Evolutionary conservation across 2,888 invertebrate species (phyloP).

Genomic region (Drosophila leonis): DNA sequence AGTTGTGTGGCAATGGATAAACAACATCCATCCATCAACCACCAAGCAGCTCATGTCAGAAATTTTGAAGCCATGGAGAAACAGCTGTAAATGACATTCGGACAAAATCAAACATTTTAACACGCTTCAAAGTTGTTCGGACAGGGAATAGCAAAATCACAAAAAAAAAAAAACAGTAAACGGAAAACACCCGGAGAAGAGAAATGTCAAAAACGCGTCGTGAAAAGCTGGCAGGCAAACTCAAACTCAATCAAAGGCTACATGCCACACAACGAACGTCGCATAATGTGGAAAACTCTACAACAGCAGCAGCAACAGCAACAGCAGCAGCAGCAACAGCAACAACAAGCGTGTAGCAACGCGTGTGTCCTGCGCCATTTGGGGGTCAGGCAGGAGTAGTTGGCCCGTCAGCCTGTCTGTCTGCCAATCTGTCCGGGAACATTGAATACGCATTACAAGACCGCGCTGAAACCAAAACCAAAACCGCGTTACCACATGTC

Average conservation of each 20-base stretch:
- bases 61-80: conserved; percentile 37
- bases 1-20: conserved; percentile 14
- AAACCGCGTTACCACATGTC: conserved; percentile 82
- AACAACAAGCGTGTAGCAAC: conserved; percentile 45
- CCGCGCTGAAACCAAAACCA: conserved; percentile 73
- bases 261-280: conserved; percentile 57
- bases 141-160: conserved; percentile 42
- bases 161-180: conserved; percentile 4
- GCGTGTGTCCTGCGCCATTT: conserved; percentile 74
- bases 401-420: conserved; percentile 41
- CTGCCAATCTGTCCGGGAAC: conserved; percentile 69
- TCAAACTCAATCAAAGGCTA: conserved; percentile 72
- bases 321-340: conserved; percentile 33
- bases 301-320: conserved; percentile 43
- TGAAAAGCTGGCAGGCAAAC: conserved; percentile 69
- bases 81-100: conserved; percentile 80
- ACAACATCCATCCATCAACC: conserved; percentile 61
- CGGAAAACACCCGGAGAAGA: conserved; percentile 23
- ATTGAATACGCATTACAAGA: conserved; percentile 82
- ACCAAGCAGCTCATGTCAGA: conserved; percentile 44
- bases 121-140: conserved; percentile 75
- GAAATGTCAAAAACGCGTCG: conserved; percentile 72
- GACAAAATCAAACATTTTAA: conserved; percentile 80
- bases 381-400: conserved; percentile 69
- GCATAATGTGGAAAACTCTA: conserved; percentile 72